Evolutionary conservation across 2,797 vertebrate genomes (phyloP).

Genomic region (Acanthornis magna): DNA sequence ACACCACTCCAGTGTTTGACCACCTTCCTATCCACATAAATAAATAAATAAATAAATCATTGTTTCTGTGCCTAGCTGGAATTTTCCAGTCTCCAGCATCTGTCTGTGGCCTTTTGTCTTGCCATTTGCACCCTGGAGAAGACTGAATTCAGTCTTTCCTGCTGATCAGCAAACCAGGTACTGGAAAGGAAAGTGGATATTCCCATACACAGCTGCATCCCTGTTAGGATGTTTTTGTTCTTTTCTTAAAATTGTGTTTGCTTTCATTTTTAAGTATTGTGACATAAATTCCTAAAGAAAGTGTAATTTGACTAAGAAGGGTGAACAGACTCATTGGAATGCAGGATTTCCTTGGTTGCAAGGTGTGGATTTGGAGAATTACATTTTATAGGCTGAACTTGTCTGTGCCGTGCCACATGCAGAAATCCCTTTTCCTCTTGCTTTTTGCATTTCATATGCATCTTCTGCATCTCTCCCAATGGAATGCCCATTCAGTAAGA

Average conservation of each 20-base stretch:
- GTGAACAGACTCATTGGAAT: background rate
- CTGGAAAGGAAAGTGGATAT: background rate
- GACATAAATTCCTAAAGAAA: slow-evolving; percentile 25
- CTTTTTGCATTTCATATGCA: background rate
- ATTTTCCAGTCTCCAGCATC: background rate
- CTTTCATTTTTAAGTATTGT: slow-evolving; percentile 5
- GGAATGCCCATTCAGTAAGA: background rate
- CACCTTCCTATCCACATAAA: background rate
- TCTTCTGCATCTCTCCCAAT: background rate
- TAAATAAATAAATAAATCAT: background rate
- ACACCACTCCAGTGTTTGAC: background rate
- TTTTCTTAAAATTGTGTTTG: background rate
- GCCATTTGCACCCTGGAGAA: background rate
- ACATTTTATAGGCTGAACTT: background rate
- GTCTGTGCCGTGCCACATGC: accelerated
- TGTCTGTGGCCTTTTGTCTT: background rate
- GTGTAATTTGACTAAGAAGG: background rate
- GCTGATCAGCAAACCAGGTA: background rate
- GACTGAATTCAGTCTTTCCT: background rate
- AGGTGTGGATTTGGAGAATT: background rate
- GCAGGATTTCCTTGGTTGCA: slow-evolving; percentile 20
- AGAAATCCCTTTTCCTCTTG: background rate
- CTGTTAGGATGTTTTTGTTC: background rate
- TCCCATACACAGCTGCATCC: background rate
- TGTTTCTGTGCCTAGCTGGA: background rate